These are phyloP conservation scores for Caenorhabditis sulstoni DNA, from an alignment of 2,888 invertebrate species.

Conservation along the genomic window DNA sequence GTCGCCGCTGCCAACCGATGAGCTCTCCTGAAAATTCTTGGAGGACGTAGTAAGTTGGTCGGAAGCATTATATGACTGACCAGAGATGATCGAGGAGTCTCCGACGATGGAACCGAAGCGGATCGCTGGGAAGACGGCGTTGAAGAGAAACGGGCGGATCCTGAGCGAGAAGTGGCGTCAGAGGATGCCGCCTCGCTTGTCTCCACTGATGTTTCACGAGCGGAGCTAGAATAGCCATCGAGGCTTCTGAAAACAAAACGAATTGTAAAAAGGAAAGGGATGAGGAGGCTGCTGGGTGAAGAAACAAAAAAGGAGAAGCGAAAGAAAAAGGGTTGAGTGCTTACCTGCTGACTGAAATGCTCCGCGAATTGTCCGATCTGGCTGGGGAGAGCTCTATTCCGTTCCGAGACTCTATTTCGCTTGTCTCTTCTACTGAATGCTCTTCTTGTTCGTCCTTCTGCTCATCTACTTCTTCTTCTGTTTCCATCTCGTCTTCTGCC, in stretches of 20 bases:
- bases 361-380: conserved; percentile 28
- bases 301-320: background rate
- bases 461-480: conserved; percentile 40
- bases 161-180: conserved; percentile 10
- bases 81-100: conserved; percentile 49
- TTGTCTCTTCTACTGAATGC: background rate
- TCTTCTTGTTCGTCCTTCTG: conserved; percentile 30
- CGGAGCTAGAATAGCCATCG: conserved; percentile 43
- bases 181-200: conserved; percentile 32
- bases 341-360: conserved; percentile 34
- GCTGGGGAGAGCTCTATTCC: conserved; percentile 11
- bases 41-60: background rate
- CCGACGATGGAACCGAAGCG: conserved; percentile 25
- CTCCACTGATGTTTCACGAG: conserved; percentile 38
- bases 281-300: background rate
- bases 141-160: conserved; percentile 23
- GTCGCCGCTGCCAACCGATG: conserved; percentile 55
- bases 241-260: conserved; percentile 39
- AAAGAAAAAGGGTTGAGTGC: background rate
- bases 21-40: conserved; percentile 50
- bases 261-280: too few species aligned
- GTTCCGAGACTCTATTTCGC: conserved; percentile 6
- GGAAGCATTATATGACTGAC: conserved; percentile 8
- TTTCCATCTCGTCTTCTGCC: conserved; percentile 36
- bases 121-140: conserved; percentile 47